Evolutionary conservation across 2,888 invertebrate genomes (phyloP).

Genomic region (Hydraecia micacea): DNA sequence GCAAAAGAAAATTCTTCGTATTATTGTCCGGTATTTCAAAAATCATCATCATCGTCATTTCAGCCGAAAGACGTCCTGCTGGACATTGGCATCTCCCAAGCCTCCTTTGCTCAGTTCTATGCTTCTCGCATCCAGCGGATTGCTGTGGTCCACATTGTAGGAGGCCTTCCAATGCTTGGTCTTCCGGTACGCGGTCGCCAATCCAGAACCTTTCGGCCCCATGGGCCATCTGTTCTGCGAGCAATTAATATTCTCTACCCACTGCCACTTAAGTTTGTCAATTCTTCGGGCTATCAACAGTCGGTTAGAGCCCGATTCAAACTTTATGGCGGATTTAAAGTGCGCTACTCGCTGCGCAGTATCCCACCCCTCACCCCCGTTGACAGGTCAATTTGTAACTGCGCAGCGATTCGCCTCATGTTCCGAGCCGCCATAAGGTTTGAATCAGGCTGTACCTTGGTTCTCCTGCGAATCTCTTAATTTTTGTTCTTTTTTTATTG

Average conservation of each 20-base stretch:
- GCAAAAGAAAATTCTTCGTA: background rate
- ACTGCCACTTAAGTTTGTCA: background rate
- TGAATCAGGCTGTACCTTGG: background rate
- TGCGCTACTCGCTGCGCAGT: background rate
- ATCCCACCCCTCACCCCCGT: background rate
- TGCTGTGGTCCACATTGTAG: background rate
- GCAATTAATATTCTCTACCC: background rate
- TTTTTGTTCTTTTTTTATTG: no score
- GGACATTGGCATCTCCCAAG: background rate
- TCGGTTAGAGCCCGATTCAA: background rate
- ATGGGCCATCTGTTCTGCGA: background rate
- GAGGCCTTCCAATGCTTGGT: background rate
- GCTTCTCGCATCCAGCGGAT: no score
- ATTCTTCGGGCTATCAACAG: background rate
- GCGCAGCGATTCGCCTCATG: background rate
- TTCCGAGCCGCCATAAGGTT: background rate
- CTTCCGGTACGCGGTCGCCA: background rate
- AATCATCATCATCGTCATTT: background rate
- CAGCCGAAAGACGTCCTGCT: background rate
- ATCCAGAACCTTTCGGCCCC: background rate
- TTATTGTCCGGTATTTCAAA: background rate
- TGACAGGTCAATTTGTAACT: background rate
- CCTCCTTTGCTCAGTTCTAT: background rate
- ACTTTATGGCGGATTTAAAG: background rate
- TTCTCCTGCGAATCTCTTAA: background rate